Conservation (phyloP, 2,797 vertebrate genomes). For the Distichodus sexfasciatus region DNA sequence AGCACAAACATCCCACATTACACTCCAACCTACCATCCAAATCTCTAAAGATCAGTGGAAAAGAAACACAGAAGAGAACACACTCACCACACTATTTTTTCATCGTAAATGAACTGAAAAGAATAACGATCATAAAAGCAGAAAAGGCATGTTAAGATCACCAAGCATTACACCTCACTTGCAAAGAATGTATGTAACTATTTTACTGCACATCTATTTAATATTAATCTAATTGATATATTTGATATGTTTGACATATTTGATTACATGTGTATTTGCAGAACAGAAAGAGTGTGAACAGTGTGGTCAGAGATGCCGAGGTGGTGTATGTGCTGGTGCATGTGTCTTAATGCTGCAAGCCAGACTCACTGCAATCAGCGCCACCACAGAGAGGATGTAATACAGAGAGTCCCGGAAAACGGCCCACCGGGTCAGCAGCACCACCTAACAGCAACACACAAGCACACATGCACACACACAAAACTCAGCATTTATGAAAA, state of each 20-base stretch:
- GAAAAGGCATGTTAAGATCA: background rate
- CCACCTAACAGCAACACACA: slow-evolving; percentile 75
- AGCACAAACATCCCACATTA: background rate
- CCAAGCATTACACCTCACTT: background rate
- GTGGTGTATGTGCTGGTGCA: background rate
- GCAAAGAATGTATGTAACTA: too few species aligned
- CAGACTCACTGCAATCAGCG: slow-evolving; percentile 90
- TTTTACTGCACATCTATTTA: too few species aligned
- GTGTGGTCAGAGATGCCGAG: too few species aligned
- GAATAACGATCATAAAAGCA: background rate
- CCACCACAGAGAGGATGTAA: slow-evolving; percentile 88
- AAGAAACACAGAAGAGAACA: background rate
- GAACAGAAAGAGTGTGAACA: too few species aligned
- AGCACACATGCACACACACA: slow-evolving; percentile 1
- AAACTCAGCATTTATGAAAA: too few species aligned
- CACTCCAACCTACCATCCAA: background rate
- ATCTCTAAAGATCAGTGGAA: background rate
- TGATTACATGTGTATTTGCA: too few species aligned
- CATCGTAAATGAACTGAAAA: slow-evolving; percentile 75
- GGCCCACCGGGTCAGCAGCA: slow-evolving; percentile 90
- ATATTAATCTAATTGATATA: too few species aligned
- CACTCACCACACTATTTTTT: slow-evolving; percentile 78
- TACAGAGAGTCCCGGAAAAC: slow-evolving; percentile 94
- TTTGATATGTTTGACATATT: too few species aligned
- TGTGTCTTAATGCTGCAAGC: background rate